Percentiles rank a stretch among this genome's conserved stretches.
These are phyloP conservation scores for Thelaira solivaga DNA, from an alignment of 2,888 invertebrate species.

Conservation along the genomic window DNA sequence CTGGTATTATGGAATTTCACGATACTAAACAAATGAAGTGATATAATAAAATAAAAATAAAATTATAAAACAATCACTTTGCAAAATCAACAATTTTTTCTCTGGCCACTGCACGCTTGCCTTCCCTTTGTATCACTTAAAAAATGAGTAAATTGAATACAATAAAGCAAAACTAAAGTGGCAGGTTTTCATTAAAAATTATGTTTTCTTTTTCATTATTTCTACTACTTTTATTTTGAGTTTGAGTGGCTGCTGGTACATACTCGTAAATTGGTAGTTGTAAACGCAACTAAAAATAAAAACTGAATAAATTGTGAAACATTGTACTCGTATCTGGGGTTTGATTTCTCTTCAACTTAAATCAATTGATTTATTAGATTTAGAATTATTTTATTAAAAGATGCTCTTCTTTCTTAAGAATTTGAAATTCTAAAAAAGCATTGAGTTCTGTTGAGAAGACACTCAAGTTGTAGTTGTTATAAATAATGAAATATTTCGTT, in stretches of 20 bases:
- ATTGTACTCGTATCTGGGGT: not conserved
- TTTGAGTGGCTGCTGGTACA: too few relatives aligned
- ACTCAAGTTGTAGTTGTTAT: too few relatives aligned
- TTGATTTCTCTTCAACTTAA: not conserved
- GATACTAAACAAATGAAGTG: slow-evolving; percentile 12
- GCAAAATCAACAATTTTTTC: not conserved
- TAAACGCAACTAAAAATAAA: not conserved
- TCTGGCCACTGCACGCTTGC: too few relatives aligned
- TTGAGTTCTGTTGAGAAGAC: slow-evolving; percentile 26
- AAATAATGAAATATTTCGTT: not conserved
- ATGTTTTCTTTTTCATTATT: not conserved
- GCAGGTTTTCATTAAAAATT: slow-evolving; percentile 22
- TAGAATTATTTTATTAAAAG: not conserved
- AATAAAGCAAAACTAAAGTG: not conserved
- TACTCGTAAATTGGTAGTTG: too few relatives aligned
- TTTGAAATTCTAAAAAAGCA: not conserved
- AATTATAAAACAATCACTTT: slow-evolving; percentile 24
- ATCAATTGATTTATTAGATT: slow-evolving; percentile 32
- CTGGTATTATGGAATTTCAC: not conserved
- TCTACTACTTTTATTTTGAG: not conserved
- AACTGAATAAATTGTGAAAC: not conserved
- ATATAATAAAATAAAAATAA: slow-evolving; percentile 22
- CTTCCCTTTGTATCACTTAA: too few relatives aligned
- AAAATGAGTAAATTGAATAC: slow-evolving; percentile 22
- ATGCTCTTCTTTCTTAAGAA: not conserved